Evolutionary conservation across 2,797 vertebrate genomes (phyloP), one percentile per base, ranked within the genome.

Genomic region (Ctenopoma multispine): DNA sequence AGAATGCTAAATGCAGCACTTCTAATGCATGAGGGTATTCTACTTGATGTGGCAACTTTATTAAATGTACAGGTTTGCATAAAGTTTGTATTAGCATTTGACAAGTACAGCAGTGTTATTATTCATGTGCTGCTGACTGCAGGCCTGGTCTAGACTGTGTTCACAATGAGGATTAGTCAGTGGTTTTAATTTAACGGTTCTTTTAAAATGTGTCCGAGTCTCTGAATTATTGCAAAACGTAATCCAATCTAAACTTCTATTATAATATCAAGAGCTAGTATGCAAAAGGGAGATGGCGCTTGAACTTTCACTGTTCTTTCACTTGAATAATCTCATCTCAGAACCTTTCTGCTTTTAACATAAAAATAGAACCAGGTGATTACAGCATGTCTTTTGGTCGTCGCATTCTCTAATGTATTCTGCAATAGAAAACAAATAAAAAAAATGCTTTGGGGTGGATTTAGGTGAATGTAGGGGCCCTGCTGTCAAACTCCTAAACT

Each of bases 331-430:
- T 13, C 29, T 34, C 10, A 34, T 10, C 27, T 38, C 24, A 44
- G 29, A 53, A 64, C 46, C 21, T 59, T 18, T 15, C 24, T 6
- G 46, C 18, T 51, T 47, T 27, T 18, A 27, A 31, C 14, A 24
- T 29, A 4, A 63, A 14, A 41, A 13, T 12, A 60, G 21, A 66
- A n/a, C 10, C 17, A 47, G n/a, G 12, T 69, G 20, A 43, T 69
- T 23, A 59, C 44, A 20, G 1, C 21, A 14, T 46, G 38, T 23
- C 27, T 36, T 24, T 21, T 23, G 55, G 40, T 79, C 40, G 47
- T 60, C 55, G 44, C 21, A 29, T 55, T 61, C 23, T 67, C n/a
- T 60, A 53, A 49, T 54, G 5, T 43, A 17, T 3, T 14, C 5
- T 15, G 7, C 31, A 34, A 38, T 4, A 3, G 12, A 38, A 38